Conservation (phyloP, 2,113 vertebrate genomes). For the Porphyrio hochstetteri region DNA sequence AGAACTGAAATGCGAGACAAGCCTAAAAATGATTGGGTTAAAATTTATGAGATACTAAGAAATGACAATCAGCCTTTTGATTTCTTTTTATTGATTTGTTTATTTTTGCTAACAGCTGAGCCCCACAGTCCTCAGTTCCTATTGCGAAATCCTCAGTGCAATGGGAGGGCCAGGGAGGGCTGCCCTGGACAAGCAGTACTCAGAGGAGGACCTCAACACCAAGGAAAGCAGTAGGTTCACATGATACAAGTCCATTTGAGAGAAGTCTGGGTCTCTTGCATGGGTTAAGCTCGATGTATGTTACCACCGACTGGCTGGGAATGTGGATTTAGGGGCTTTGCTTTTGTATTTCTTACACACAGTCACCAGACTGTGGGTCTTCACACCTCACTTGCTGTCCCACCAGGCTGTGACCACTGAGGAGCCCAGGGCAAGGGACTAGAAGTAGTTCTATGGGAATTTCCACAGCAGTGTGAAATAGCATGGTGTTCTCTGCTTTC, state of each 20-base stretch:
- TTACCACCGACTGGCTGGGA: not conserved
- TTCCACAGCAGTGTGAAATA: not conserved
- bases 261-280: not conserved
- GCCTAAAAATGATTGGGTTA: not conserved
- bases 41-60: not conserved
- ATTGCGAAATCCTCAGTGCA: not conserved
- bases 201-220: not conserved
- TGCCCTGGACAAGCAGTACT: not conserved
- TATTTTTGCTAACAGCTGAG: not conserved
- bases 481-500: not conserved
- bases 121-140: not conserved
- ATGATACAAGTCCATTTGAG: not conserved
- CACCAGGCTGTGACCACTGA: not conserved
- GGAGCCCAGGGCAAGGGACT: not conserved
- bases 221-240: not conserved
- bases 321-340: not conserved
- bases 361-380: not conserved
- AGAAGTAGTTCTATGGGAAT: not conserved
- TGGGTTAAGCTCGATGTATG: not conserved
- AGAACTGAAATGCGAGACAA: not conserved
- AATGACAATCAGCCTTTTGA: not conserved
- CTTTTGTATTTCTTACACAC: not conserved
- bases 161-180: not conserved
- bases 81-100: not conserved
- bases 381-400: not conserved